phyloP scores from a whole-genome alignment of 2,797 vertebrate genomes.

The Ibycter americanus region DNA sequence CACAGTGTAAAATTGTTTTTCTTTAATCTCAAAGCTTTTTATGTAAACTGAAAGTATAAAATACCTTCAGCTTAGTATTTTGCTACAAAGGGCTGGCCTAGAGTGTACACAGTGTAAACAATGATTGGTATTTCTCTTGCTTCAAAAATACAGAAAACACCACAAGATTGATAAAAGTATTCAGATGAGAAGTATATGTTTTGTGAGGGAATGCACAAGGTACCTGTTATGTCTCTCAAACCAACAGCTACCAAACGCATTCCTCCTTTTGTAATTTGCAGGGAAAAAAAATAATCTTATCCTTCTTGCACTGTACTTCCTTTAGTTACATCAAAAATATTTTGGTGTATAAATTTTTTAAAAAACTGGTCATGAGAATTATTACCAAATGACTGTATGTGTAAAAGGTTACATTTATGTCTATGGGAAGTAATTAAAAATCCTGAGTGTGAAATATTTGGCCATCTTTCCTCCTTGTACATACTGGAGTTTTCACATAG shows the following conservation, averaged over 20 bases:
- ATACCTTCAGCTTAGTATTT: slow-evolving; percentile 79
- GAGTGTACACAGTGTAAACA: slow-evolving; percentile 83
- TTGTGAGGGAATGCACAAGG: slow-evolving; percentile 62
- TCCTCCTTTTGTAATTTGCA: slow-evolving; percentile 34
- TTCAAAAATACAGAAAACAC: slow-evolving; percentile 79
- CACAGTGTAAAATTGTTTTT: slow-evolving; percentile 83
- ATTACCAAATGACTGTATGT: slow-evolving; percentile 43
- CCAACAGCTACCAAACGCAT: slow-evolving; percentile 60
- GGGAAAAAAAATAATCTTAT: neutral
- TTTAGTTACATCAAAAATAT: slow-evolving; percentile 66
- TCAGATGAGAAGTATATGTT: slow-evolving; percentile 66
- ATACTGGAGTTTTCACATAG: neutral
- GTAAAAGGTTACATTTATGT: slow-evolving; percentile 27
- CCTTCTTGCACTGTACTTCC: slow-evolving; percentile 52
- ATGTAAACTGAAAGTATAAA: slow-evolving; percentile 80
- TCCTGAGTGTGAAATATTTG: slow-evolving; percentile 73
- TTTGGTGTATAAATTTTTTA: slow-evolving; percentile 53
- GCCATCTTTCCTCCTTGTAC: slow-evolving; percentile 72
- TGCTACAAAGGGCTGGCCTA: slow-evolving; percentile 82
- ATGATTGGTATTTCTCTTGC: slow-evolving; percentile 76
- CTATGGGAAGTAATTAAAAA: slow-evolving; percentile 64
- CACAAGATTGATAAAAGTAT: slow-evolving; percentile 74
- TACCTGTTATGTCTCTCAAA: slow-evolving; percentile 44
- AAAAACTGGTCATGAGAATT: slow-evolving; percentile 20
- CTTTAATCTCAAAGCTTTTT: slow-evolving; percentile 81